Evolutionary conservation across 1,140 invertebrate species (phyloP).

Genomic region (Panonychus citri): DNA sequence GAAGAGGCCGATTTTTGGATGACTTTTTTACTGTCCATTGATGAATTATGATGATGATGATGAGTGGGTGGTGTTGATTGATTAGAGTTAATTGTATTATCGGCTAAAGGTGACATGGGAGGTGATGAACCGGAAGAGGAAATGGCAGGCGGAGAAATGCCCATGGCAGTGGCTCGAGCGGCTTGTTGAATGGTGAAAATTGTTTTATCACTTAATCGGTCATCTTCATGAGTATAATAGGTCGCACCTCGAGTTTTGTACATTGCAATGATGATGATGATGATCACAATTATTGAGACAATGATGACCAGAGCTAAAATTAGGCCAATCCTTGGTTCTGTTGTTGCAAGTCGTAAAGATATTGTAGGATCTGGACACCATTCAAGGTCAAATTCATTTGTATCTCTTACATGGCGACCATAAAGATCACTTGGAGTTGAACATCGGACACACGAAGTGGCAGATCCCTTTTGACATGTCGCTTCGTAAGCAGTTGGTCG

Average conservation of each 20-base stretch:
- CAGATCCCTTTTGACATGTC: conserved; percentile 21
- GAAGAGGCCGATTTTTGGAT: too few relatives aligned
- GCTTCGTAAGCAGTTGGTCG: conserved; percentile 11
- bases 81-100: too few relatives aligned
- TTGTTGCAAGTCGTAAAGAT: conserved; percentile 7
- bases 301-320: conserved; percentile 21
- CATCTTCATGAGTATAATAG: conserved; percentile 47
- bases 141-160: not conserved
- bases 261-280: conserved; percentile 19
- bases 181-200: conserved; percentile 1
- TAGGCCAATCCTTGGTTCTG: conserved; percentile 18
- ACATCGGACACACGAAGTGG: conserved; percentile 18
- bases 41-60: too few relatives aligned
- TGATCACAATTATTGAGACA: conserved; percentile 19
- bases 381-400: conserved; percentile 12
- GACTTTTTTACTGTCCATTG: too few relatives aligned
- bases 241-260: conserved; percentile 37
- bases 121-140: not conserved
- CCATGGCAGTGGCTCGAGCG: not conserved
- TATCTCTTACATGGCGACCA: conserved; percentile 10
- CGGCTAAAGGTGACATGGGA: too few relatives aligned
- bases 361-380: conserved; percentile 12
- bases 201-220: conserved; percentile 15
- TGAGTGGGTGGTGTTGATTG: too few relatives aligned
- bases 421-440: conserved; percentile 10